phyloP scores from a whole-genome alignment of 2,113 vertebrate species.

The Cinclus mexicanus region DNA sequence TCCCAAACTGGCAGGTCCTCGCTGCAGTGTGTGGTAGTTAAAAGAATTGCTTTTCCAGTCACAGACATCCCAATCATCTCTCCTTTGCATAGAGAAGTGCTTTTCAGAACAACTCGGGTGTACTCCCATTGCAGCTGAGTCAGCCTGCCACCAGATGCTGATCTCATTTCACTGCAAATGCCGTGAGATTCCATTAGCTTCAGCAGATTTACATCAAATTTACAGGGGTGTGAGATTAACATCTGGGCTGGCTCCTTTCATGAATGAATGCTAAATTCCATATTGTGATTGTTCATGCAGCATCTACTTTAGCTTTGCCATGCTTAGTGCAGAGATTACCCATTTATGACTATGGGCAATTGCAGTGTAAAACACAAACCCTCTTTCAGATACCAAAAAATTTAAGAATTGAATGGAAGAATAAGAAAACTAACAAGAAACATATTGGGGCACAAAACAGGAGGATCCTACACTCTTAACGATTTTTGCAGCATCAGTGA shows the following conservation, averaged over 20 bases:
- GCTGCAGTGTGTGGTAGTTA: neutral
- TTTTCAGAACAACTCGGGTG: neutral
- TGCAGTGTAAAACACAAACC: neutral
- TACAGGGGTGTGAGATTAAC: slow-evolving; percentile 15
- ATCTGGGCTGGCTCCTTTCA: slow-evolving; percentile 12
- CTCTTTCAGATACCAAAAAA: neutral
- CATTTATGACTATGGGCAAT: neutral
- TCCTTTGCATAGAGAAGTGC: neutral
- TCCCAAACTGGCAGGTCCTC: neutral
- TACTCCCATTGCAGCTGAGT: slow-evolving; percentile 14
- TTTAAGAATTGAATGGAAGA: neutral
- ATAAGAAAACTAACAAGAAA: neutral
- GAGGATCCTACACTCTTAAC: neutral
- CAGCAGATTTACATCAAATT: slow-evolving; percentile 58
- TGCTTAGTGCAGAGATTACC: neutral
- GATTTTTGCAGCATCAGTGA: neutral
- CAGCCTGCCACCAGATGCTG: slow-evolving; percentile 45
- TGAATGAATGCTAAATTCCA: neutral
- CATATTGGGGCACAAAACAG: neutral
- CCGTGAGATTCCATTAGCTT: slow-evolving; percentile 39
- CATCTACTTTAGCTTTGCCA: neutral
- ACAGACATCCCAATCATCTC: neutral
- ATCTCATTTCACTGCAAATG: slow-evolving; percentile 32
- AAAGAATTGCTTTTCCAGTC: neutral
- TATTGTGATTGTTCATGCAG: neutral